Conservation (phyloP, 2,113 vertebrate genomes). For the Polypterus senegalus region DNA sequence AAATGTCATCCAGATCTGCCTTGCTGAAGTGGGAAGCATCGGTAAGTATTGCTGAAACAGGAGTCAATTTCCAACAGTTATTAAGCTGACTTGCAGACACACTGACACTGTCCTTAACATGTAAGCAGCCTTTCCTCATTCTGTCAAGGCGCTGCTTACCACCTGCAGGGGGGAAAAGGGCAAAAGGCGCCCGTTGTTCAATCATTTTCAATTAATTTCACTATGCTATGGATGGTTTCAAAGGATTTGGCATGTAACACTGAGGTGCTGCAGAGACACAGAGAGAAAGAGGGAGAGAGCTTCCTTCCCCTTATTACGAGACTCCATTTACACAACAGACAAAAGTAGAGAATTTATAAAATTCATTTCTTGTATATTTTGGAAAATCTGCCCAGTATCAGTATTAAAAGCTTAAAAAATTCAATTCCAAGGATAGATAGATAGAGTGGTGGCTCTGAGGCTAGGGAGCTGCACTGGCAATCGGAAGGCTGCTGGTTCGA, state of each 20-base stretch:
- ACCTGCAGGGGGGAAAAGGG: slow-evolving; percentile 56
- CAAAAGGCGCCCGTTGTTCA: slow-evolving; percentile 42
- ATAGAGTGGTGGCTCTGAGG: no score
- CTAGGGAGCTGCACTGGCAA: no score
- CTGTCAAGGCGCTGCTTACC: slow-evolving; percentile 54
- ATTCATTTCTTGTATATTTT: no score
- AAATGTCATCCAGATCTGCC: slow-evolving; percentile 11
- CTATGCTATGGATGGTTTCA: slow-evolving; percentile 36
- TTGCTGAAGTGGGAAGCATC: neutral
- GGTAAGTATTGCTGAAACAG: slow-evolving; percentile 15
- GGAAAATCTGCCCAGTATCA: no score
- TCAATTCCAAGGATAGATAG: no score
- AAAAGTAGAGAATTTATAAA: no score
- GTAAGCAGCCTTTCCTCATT: slow-evolving; percentile 38
- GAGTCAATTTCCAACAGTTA: slow-evolving; percentile 19
- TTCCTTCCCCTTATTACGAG: no score
- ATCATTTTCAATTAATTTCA: slow-evolving; percentile 45
- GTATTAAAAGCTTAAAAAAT: no score
- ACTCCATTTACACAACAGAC: no score
- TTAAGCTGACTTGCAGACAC: slow-evolving; percentile 25
- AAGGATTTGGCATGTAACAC: slow-evolving; percentile 18
- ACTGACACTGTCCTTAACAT: slow-evolving; percentile 32
- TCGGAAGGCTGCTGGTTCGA: no score
- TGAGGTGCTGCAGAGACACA: no score
- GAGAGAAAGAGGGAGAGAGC: no score